Conservation (phyloP, 2,797 vertebrate species). For the Poecilia gillii region DNA sequence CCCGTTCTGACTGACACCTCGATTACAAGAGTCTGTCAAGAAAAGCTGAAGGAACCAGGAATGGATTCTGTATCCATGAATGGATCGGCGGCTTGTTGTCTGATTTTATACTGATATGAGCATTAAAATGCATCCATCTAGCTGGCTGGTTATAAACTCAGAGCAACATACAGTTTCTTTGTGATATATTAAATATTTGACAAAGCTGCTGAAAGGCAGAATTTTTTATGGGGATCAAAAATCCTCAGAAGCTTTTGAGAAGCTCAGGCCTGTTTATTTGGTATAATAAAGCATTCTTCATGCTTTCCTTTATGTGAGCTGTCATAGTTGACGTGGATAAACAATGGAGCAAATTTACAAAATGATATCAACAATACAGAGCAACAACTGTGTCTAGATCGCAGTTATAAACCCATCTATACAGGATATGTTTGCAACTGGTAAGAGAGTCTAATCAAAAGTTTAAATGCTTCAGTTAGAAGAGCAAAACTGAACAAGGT, state of each 20-base stretch:
- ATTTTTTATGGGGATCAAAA: background rate
- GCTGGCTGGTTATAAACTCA: background rate
- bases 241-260: background rate
- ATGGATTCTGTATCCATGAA: background rate
- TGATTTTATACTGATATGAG: background rate
- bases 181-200: background rate
- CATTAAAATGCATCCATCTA: background rate
- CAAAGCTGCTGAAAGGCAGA: background rate
- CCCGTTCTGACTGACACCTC: background rate
- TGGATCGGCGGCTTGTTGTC: background rate
- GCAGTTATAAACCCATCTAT: background rate
- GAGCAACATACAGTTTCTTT: background rate
- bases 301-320: background rate
- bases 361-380: background rate
- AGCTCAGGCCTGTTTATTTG: background rate
- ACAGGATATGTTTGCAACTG: background rate
- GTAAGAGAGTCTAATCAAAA: background rate
- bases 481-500: background rate
- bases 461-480: background rate
- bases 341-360: background rate
- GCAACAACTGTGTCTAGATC: background rate
- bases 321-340: background rate
- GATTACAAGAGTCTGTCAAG: background rate
- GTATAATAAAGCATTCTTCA: background rate
- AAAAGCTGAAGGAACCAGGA: background rate